Evolutionary conservation across 1,140 invertebrate species (phyloP).

Genomic region (Drosophila trapezifrons): DNA sequence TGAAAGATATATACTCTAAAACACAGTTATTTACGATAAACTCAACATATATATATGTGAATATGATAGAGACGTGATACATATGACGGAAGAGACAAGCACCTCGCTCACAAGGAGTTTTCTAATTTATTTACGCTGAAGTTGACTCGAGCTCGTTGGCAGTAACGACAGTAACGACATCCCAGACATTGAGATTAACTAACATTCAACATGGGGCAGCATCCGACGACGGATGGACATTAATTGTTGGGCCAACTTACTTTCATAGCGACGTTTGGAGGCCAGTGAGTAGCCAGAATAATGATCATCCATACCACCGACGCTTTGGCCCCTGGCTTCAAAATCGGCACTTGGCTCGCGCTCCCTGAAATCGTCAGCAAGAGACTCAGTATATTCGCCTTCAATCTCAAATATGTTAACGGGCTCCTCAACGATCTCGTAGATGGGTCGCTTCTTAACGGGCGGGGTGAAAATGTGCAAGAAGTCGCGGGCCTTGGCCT

Average conservation of each 20-base stretch:
- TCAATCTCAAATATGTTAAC: slow-evolving; percentile 67
- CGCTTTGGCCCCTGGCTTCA: slow-evolving; percentile 73
- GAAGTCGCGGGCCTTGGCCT: slow-evolving; percentile 82
- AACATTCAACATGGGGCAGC: slow-evolving; percentile 32
- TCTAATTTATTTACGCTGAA: slow-evolving; percentile 11
- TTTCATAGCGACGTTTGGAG: slow-evolving; percentile 71
- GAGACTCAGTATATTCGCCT: slow-evolving; percentile 77
- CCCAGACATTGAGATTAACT: slow-evolving; percentile 37
- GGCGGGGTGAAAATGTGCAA: slow-evolving; percentile 82
- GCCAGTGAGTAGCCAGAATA: slow-evolving; percentile 76
- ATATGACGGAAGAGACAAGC: slow-evolving; percentile 13
- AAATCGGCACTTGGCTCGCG: slow-evolving; percentile 74
- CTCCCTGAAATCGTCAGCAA: slow-evolving; percentile 82
- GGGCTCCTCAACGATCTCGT: slow-evolving; percentile 81
- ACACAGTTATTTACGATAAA: slow-evolving; percentile 49
- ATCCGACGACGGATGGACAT: slow-evolving; percentile 12
- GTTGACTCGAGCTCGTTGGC: slow-evolving; percentile 9
- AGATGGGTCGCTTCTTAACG: slow-evolving; percentile 76
- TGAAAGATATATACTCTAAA: slow-evolving; percentile 26
- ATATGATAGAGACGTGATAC: slow-evolving; percentile 30
- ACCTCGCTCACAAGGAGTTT: slow-evolving; percentile 35
- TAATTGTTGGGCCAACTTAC: slow-evolving; percentile 64
- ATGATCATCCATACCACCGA: slow-evolving; percentile 81
- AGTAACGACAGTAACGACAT: slow-evolving; percentile 27
- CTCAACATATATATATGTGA: slow-evolving; percentile 27